Evolutionary conservation across 1,140 invertebrate species (phyloP).

Genomic region (Scaptomyza pallida): DNA sequence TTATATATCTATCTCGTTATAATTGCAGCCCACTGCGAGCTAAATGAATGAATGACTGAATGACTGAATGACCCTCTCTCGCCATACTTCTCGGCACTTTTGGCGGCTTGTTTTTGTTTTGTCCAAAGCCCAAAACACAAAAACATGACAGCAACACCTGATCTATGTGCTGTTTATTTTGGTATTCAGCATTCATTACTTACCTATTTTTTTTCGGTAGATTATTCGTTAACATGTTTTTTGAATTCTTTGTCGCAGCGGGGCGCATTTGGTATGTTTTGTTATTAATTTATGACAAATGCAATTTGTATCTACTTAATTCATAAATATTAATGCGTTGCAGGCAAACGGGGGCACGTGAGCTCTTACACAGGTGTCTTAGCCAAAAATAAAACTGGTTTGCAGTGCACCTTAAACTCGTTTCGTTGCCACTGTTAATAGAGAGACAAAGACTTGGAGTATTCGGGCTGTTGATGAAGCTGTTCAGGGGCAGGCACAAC

Average conservation of each 20-base stretch:
- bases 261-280: slow-evolving; percentile 19
- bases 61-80: slow-evolving; percentile 31
- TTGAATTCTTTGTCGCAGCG: slow-evolving; percentile 32
- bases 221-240: slow-evolving; percentile 38
- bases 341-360: slow-evolving; percentile 58
- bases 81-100: slow-evolving; percentile 23
- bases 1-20: slow-evolving; percentile 44
- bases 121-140: slow-evolving; percentile 28
- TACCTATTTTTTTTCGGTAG: slow-evolving; percentile 11
- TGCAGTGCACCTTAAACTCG: slow-evolving; percentile 31
- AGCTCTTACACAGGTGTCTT: slow-evolving; percentile 60
- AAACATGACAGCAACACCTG: slow-evolving; percentile 57
- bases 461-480: slow-evolving; percentile 53
- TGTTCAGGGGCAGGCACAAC: slow-evolving; percentile 37
- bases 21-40: slow-evolving; percentile 51
- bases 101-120: slow-evolving; percentile 54
- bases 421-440: slow-evolving; percentile 31
- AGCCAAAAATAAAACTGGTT: slow-evolving; percentile 31
- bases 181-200: slow-evolving; percentile 9
- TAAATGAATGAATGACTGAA: slow-evolving; percentile 55
- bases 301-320: slow-evolving; percentile 70
- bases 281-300: slow-evolving; percentile 48
- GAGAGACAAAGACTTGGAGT: slow-evolving; percentile 24
- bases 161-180: slow-evolving; percentile 37
- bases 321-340: slow-evolving; percentile 66